Percentiles rank a stretch among this genome's conserved stretches.
Evolutionary conservation across 2,797 vertebrate species (phyloP).

Genomic region (Acrocephalus scirpaceus): DNA sequence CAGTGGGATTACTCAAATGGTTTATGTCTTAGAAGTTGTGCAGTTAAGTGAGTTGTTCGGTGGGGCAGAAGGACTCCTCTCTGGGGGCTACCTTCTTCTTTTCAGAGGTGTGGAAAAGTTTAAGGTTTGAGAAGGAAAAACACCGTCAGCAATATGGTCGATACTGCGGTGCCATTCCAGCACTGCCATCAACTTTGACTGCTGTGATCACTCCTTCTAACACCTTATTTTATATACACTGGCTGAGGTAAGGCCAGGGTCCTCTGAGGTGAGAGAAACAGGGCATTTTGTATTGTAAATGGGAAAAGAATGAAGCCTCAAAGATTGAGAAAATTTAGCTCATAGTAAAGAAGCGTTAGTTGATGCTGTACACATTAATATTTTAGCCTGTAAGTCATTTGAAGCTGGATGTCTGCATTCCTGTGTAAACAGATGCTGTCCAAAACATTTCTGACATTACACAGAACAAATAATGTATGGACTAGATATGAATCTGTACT

Average conservation of each 20-base stretch:
- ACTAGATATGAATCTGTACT: background rate
- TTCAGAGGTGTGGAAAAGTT: slow-evolving; percentile 28
- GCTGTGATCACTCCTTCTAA: background rate
- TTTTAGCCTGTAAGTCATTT: background rate
- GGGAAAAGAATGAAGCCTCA: background rate
- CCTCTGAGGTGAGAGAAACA: background rate
- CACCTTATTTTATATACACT: background rate
- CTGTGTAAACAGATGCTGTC: background rate
- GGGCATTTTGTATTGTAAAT: background rate
- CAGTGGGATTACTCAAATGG: slow-evolving; percentile 56
- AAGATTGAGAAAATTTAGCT: background rate
- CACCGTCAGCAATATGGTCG: background rate
- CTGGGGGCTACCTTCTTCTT: background rate
- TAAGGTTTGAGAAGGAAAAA: background rate
- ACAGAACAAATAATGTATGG: slow-evolving; percentile 7
- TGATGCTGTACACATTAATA: background rate
- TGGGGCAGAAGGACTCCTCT: background rate
- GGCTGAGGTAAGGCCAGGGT: background rate
- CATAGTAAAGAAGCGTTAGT: background rate
- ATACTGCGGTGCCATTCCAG: background rate
- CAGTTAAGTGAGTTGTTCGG: slow-evolving; percentile 28
- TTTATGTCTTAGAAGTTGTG: slow-evolving; percentile 45
- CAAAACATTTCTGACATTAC: background rate
- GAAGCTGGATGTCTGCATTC: background rate
- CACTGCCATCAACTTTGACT: background rate